Evolutionary conservation across 1,140 invertebrate genomes (phyloP).

Genomic region (Rhyzopertha dominica): DNA sequence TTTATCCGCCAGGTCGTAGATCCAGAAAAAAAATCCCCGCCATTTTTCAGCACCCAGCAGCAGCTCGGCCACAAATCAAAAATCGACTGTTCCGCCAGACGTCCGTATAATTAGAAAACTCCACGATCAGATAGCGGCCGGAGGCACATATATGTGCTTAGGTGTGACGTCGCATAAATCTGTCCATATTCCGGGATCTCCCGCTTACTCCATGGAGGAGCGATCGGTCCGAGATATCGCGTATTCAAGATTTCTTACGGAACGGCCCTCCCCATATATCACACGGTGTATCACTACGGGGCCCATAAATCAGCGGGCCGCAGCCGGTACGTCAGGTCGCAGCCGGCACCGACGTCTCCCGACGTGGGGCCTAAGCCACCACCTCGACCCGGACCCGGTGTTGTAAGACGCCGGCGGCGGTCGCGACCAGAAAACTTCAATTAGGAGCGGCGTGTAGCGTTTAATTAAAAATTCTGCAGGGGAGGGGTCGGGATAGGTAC

Average conservation of each 20-base stretch:
- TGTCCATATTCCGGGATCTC: slow-evolving; percentile 36
- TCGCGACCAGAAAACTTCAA: too few species aligned
- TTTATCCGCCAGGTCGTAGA: too few species aligned
- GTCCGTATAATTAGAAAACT: slow-evolving; percentile 31
- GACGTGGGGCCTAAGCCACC: too few species aligned
- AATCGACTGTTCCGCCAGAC: slow-evolving; percentile 33
- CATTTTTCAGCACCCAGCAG: background rate
- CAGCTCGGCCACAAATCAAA: slow-evolving; percentile 30
- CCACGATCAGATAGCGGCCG: slow-evolving; percentile 1
- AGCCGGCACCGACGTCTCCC: slow-evolving; percentile 31
- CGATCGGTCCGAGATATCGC: slow-evolving; percentile 41
- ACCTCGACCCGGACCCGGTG: too few species aligned
- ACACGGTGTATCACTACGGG: slow-evolving; percentile 38
- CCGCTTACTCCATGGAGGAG: slow-evolving; percentile 23
- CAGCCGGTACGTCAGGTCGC: slow-evolving; percentile 26
- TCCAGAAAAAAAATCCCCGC: too few species aligned
- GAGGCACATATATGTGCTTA: background rate
- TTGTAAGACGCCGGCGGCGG: too few species aligned
- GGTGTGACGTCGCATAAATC: slow-evolving; percentile 36
- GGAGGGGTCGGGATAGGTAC: too few species aligned
- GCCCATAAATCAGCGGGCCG: slow-evolving; percentile 35
- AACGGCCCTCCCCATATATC: slow-evolving; percentile 33
- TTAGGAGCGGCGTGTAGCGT: too few species aligned
- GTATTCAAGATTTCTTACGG: slow-evolving; percentile 39
- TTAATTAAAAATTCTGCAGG: too few species aligned